phyloP scores from a whole-genome alignment of 2,888 invertebrate genomes.

The Amiota mariae region DNA sequence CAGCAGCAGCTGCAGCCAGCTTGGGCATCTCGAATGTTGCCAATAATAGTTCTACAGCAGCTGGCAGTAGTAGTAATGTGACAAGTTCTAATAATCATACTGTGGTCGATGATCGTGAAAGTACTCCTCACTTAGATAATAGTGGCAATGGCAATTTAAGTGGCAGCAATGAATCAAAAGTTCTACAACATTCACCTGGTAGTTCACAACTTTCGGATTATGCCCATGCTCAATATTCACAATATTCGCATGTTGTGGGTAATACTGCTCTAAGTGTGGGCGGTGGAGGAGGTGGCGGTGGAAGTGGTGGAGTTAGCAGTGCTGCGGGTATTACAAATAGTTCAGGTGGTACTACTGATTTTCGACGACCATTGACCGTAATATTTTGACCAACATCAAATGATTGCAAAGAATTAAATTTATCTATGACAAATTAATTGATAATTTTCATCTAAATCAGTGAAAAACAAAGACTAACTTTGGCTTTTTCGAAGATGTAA shows the following conservation, averaged over 20 bases:
- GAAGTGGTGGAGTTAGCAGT: conserved; percentile 44
- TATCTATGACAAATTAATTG: conserved; percentile 61
- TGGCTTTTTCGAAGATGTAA: too few relatives aligned
- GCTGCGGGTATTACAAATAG: conserved; percentile 37
- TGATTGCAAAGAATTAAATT: conserved; percentile 69
- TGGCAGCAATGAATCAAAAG: conserved; percentile 58
- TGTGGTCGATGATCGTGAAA: conserved; percentile 71
- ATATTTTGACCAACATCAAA: conserved; percentile 74
- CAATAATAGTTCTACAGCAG: conserved; percentile 53
- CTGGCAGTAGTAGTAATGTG: conserved; percentile 60
- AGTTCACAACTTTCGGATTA: conserved; percentile 70
- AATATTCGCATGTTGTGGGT: conserved; percentile 60
- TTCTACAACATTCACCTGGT: conserved; percentile 71
- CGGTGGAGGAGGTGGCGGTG: conserved; percentile 40
- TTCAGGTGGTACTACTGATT: conserved; percentile 64
- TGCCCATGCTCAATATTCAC: conserved; percentile 68
- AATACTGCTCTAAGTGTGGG: conserved; percentile 42
- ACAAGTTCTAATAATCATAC: conserved; percentile 55
- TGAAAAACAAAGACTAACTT: too few relatives aligned
- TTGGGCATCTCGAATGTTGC: conserved; percentile 52
- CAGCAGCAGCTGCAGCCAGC: conserved; percentile 65
- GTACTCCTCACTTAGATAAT: conserved; percentile 71
- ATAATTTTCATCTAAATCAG: not conserved
- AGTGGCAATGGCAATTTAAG: conserved; percentile 53
- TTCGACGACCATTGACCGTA: conserved; percentile 73